Evolutionary conservation across 2,113 vertebrate genomes (phyloP).

Genomic region (Nycticorax nycticorax): DNA sequence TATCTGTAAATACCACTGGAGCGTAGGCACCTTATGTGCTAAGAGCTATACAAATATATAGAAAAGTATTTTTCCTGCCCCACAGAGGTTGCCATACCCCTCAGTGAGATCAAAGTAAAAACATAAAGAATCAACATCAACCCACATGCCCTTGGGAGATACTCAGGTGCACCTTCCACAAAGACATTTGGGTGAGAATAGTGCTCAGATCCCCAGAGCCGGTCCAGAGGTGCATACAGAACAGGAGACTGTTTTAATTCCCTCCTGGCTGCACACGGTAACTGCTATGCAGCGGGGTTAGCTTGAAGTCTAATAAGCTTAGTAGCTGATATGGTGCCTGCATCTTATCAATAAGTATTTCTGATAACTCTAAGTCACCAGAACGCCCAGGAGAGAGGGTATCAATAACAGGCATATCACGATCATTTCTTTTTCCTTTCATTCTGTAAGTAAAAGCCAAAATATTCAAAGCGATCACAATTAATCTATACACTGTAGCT

Average conservation of each 20-base stretch:
- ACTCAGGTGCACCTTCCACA: not conserved
- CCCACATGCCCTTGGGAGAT: rapidly evolving
- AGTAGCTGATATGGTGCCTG: not conserved
- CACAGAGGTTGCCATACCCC: not conserved
- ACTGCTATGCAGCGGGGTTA: not conserved
- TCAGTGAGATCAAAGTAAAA: not conserved
- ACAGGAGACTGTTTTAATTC: not conserved
- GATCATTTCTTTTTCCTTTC: not conserved
- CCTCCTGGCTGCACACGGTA: rapidly evolving
- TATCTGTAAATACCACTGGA: not conserved
- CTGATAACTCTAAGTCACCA: not conserved
- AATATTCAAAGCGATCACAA: not conserved
- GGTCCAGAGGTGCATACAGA: not conserved
- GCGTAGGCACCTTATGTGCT: not conserved
- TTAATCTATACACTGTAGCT: not conserved
- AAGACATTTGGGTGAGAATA: not conserved
- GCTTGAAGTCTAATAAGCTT: not conserved
- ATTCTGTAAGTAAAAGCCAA: not conserved
- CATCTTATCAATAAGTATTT: not conserved
- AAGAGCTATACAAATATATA: not conserved
- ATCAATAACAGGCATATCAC: not conserved
- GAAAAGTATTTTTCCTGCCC: not conserved
- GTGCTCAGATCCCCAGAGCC: not conserved
- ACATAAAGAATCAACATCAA: not conserved
- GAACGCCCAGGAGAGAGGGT: not conserved